phyloP scores from a whole-genome alignment of 92 coral and sea anemone species.

The Umimayanthus chanpuru region DNA sequence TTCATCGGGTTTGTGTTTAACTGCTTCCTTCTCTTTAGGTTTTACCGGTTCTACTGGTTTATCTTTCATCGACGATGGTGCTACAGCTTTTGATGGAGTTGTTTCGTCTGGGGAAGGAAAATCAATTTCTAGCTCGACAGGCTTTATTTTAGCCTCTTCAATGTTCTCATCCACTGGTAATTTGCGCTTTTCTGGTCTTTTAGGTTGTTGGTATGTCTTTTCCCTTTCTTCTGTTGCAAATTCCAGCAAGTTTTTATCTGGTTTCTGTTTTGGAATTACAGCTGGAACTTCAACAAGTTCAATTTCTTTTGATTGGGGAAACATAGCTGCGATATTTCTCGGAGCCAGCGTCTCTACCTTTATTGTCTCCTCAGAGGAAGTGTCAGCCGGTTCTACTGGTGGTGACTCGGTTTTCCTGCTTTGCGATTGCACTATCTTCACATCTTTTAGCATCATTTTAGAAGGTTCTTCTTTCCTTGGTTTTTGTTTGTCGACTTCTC shows the following conservation, averaged over 20 bases:
- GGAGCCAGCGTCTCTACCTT: neutral
- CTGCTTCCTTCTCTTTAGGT: conserved; percentile 11
- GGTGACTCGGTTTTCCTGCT: neutral
- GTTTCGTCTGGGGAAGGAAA: conserved; percentile 29
- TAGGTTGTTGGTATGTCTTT: neutral
- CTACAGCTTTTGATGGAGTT: neutral
- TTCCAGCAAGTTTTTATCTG: neutral
- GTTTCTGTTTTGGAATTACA: neutral
- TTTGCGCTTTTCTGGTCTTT: conserved; percentile 30
- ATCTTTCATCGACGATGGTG: neutral
- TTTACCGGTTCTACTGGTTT: neutral
- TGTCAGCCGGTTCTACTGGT: conserved; percentile 25
- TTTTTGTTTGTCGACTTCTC: neutral
- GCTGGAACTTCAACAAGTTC: conserved; percentile 11
- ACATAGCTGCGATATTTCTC: conserved; percentile 1
- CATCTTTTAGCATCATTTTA: conserved; percentile 1
- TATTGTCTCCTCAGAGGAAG: neutral
- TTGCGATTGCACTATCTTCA: neutral
- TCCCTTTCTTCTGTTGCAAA: neutral
- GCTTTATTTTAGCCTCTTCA: conserved; percentile 7
- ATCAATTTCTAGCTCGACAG: neutral
- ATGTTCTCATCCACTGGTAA: conserved; percentile 16
- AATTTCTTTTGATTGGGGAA: conserved; percentile 27
- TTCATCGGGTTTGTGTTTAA: neutral
- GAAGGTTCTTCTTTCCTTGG: neutral